Conservation (phyloP, 30 jellyfish, hydroid and myxozoan species). For the Hydractinia symbiolongicarpus region DNA sequence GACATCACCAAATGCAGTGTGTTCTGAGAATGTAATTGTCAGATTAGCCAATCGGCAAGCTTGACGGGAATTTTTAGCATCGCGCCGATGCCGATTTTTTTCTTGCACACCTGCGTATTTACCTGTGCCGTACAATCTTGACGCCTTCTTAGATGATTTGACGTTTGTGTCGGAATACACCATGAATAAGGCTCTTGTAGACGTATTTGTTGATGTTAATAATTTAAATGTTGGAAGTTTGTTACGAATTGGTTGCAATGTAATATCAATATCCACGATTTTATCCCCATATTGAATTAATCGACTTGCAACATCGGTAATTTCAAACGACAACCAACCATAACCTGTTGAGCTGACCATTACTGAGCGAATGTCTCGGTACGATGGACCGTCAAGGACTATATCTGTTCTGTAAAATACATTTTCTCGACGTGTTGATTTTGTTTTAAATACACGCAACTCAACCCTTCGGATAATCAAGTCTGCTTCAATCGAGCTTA, state of each 20-base stretch:
- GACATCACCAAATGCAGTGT: not conserved
- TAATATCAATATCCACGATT: not conserved
- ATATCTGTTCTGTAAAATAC: conserved; percentile 6
- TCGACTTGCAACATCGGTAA: not conserved
- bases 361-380: not conserved
- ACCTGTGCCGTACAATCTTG: not conserved
- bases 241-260: not conserved
- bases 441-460: not conserved
- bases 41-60: not conserved
- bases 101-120: too few species aligned
- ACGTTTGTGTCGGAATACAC: not conserved
- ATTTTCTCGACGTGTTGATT: not conserved
- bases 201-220: not conserved
- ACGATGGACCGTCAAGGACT: not conserved
- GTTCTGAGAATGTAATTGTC: not conserved
- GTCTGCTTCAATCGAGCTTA: not conserved
- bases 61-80: not conserved
- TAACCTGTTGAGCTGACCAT: not conserved
- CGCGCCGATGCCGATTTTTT: not conserved
- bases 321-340: conserved; percentile 5
- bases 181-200: not conserved
- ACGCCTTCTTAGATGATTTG: not conserved
- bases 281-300: not conserved
- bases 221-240: not conserved
- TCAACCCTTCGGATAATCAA: conserved; percentile 1